These are phyloP conservation scores for Aphrophora alni DNA, from an alignment of 2,888 invertebrate genomes.

Conservation along the genomic window DNA sequence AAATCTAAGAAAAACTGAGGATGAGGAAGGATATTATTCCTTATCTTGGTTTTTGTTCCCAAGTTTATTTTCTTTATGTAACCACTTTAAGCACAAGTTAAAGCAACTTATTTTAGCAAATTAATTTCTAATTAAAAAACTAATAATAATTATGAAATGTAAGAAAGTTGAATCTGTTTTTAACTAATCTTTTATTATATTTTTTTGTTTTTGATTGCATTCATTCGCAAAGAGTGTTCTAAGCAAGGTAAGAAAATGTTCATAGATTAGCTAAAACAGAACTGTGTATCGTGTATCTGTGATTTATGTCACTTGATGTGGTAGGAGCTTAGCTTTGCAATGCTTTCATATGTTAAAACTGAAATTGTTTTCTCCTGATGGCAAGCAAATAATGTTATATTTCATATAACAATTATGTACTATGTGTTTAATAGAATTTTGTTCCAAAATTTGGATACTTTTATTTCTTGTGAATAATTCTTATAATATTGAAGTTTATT, in stretches of 20 bases:
- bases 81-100: too few species aligned
- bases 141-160: background rate
- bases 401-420: too few species aligned
- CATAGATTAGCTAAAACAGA: background rate
- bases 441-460: too few species aligned
- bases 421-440: too few species aligned
- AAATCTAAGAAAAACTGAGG: too few species aligned
- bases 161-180: background rate
- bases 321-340: background rate
- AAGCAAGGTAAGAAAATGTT: conserved; percentile 5
- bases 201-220: background rate
- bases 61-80: too few species aligned
- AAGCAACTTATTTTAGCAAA: background rate
- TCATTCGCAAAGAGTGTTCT: conserved; percentile 3
- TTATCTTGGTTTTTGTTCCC: too few species aligned
- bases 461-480: too few species aligned
- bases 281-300: background rate
- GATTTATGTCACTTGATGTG: background rate
- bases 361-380: too few species aligned
- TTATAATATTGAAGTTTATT: too few species aligned
- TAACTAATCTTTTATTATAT: conserved; percentile 2
- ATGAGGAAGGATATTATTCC: too few species aligned
- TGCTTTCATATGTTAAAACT: background rate
- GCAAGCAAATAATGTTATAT: too few species aligned
- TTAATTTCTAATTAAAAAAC: background rate